These are phyloP conservation scores for Echeneis naucrates DNA, from an alignment of 2,797 vertebrate genomes.

Conservation along the genomic window DNA sequence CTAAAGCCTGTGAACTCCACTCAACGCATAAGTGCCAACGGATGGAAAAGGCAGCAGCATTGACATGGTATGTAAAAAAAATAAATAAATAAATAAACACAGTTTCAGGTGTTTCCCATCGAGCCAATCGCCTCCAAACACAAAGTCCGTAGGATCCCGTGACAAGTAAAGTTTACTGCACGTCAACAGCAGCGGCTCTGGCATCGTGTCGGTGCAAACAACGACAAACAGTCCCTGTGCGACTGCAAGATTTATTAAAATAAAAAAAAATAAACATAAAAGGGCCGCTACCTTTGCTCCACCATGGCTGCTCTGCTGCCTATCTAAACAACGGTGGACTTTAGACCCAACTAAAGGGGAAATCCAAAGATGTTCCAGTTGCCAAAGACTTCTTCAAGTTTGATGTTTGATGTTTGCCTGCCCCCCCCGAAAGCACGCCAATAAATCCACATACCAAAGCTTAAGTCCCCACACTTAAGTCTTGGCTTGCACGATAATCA, in stretches of 20 bases:
- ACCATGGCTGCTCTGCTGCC: background rate
- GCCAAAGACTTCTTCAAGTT: slow-evolving; percentile 15
- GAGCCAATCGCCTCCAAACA: slow-evolving; percentile 2
- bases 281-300: background rate
- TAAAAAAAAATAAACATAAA: too few species aligned
- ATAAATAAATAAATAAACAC: slow-evolving; percentile 36
- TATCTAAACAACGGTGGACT: slow-evolving; percentile 42
- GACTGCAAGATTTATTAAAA: too few species aligned
- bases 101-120: slow-evolving; percentile 40
- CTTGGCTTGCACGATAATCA: slow-evolving; percentile 17
- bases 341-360: slow-evolving; percentile 14
- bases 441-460: slow-evolving; percentile 3
- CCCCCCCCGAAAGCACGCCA: background rate
- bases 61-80: slow-evolving; percentile 20
- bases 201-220: slow-evolving; percentile 30
- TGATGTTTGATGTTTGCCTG: slow-evolving; percentile 14
- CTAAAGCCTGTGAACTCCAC: slow-evolving; percentile 8
- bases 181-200: slow-evolving; percentile 44
- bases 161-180: slow-evolving; percentile 45
- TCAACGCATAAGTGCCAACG: slow-evolving; percentile 13
- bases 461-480: slow-evolving; percentile 3
- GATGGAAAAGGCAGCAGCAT: background rate
- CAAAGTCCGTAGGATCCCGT: slow-evolving; percentile 26
- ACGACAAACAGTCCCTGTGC: slow-evolving; percentile 14
- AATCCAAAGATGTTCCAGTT: slow-evolving; percentile 29